Conservation (phyloP, 2,888 invertebrate species). For the Drosophila rubida region DNA sequence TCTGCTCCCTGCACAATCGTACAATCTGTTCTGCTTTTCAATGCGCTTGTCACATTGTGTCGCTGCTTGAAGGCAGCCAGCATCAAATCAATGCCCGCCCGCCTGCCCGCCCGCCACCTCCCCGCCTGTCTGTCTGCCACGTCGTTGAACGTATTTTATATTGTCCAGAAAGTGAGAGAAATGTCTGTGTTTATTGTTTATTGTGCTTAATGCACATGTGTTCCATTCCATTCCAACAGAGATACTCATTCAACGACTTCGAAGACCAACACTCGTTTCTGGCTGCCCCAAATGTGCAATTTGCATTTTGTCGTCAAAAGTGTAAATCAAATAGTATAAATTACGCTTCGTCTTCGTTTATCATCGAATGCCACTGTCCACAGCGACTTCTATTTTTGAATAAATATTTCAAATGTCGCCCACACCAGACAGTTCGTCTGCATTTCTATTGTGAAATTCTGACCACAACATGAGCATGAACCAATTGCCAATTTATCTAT, state of each 20-base stretch:
- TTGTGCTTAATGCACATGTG: slow-evolving; percentile 1
- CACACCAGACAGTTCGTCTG: too few species aligned
- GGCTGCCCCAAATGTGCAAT: too few species aligned
- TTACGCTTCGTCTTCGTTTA: too few species aligned
- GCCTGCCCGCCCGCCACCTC: background rate
- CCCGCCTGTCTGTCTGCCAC: background rate
- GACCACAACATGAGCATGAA: too few species aligned
- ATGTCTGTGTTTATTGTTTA: slow-evolving; percentile 16
- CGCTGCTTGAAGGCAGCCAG: background rate
- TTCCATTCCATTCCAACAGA: background rate
- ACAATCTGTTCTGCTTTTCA: background rate
- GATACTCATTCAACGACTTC: background rate
- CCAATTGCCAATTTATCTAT: too few species aligned
- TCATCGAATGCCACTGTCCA: too few species aligned
- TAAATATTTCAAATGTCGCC: too few species aligned
- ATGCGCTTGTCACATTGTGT: slow-evolving; percentile 27
- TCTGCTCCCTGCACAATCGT: background rate
- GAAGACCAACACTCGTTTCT: background rate
- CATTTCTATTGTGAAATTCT: too few species aligned
- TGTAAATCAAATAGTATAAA: too few species aligned
- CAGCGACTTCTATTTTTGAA: too few species aligned
- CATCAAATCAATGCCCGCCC: background rate
- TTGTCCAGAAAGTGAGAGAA: background rate
- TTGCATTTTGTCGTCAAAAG: too few species aligned
- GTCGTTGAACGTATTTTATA: slow-evolving; percentile 4